Evolutionary conservation across 2,888 invertebrate genomes (phyloP).

Genomic region (Luperina testacea): DNA sequence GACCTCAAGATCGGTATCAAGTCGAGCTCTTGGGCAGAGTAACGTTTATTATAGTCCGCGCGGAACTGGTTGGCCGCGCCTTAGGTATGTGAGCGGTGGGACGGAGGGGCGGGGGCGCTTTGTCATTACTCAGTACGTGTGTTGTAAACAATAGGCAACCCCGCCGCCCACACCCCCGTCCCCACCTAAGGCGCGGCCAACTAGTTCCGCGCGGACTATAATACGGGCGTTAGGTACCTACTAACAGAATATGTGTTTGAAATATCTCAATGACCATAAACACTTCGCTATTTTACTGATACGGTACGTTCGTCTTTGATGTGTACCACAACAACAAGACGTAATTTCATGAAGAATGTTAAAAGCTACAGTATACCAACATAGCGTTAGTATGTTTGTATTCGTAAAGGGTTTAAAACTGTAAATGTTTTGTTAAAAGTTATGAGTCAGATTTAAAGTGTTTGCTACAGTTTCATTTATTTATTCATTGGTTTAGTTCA

Average conservation of each 20-base stretch:
- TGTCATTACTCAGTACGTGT: too few species aligned
- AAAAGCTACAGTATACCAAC: slow-evolving; percentile 25
- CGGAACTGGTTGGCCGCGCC: too few species aligned
- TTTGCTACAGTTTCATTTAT: slow-evolving; percentile 1
- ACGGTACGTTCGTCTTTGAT: slow-evolving; percentile 22
- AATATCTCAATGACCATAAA: slow-evolving; percentile 12
- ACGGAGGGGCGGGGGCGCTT: too few species aligned
- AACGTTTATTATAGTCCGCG: too few species aligned
- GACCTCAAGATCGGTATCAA: too few species aligned
- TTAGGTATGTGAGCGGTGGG: too few species aligned
- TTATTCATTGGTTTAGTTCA: not conserved
- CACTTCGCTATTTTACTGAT: slow-evolving; percentile 1
- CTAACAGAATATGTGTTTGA: not conserved
- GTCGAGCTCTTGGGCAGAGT: too few species aligned
- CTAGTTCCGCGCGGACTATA: too few species aligned
- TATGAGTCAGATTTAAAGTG: slow-evolving; percentile 24
- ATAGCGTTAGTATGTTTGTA: slow-evolving; percentile 22
- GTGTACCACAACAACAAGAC: not conserved
- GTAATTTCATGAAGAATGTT: slow-evolving; percentile 45
- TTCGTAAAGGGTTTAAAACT: slow-evolving; percentile 27
- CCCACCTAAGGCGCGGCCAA: too few species aligned
- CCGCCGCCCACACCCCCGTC: too few species aligned
- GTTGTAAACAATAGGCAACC: too few species aligned
- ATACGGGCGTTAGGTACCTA: not conserved
- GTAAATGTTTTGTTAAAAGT: slow-evolving; percentile 15